Evolutionary conservation across 2,797 vertebrate species (phyloP).

Genomic region (Trachops cirrhosus): DNA sequence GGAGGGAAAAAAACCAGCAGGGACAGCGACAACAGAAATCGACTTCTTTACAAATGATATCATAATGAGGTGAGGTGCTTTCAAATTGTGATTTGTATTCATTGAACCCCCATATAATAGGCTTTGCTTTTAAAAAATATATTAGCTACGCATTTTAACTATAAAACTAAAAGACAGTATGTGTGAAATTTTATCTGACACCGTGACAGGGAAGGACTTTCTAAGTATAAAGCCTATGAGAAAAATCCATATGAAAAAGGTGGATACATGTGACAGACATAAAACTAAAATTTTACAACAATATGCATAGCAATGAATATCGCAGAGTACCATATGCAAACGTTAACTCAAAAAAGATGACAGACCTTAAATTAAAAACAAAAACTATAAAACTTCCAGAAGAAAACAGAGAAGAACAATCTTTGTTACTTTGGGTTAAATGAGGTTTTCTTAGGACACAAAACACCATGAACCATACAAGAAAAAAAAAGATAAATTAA

Average conservation of each 20-base stretch:
- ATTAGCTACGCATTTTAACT: neutral
- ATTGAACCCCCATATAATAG: neutral
- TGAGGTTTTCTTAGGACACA: neutral
- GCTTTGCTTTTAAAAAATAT: neutral
- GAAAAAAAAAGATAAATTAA: neutral
- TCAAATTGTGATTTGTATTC: neutral
- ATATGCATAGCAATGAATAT: neutral
- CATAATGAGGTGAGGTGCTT: neutral
- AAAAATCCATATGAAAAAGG: neutral
- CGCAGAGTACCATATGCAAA: neutral
- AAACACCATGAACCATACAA: neutral
- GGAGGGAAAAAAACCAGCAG: neutral
- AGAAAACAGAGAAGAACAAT: neutral
- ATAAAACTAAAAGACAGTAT: slow-evolving; percentile 19
- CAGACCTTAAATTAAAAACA: neutral
- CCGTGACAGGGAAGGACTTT: neutral
- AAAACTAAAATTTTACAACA: neutral
- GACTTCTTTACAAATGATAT: neutral
- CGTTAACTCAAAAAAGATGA: neutral
- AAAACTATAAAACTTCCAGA: slow-evolving; percentile 19
- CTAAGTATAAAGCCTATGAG: neutral
- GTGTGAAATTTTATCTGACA: neutral
- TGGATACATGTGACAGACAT: neutral
- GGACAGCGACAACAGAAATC: neutral
- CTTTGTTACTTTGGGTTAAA: neutral